A percentile compares a stretch with the other conserved stretches of the same genome.
Evolutionary conservation across 2,113 vertebrate genomes (phyloP).

Genomic region (Gobius niger): DNA sequence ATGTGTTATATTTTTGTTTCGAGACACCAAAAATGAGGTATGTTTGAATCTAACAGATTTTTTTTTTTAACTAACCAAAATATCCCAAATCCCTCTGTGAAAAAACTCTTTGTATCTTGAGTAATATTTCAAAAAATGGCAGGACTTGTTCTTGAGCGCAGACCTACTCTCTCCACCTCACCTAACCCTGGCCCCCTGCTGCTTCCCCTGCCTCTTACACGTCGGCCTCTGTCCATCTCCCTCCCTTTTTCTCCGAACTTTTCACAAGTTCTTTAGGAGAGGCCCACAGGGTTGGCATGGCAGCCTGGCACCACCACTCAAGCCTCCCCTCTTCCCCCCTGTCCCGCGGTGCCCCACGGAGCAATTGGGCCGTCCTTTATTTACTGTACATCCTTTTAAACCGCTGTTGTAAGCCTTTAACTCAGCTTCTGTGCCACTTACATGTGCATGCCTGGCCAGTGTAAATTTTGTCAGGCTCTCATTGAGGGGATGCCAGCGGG

Average conservation of each 20-base stretch:
- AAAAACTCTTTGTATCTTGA: too few relatives aligned
- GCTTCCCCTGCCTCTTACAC: slow-evolving; percentile 41
- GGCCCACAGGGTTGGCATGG: slow-evolving; percentile 64
- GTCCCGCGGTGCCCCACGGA: slow-evolving; percentile 34
- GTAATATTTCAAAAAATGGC: neutral
- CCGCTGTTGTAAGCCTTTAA: neutral
- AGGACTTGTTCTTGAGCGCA: neutral
- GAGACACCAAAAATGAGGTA: too few relatives aligned
- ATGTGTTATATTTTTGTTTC: too few relatives aligned
- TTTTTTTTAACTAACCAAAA: too few relatives aligned
- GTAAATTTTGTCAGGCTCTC: neutral
- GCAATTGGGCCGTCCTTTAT: slow-evolving; percentile 39
- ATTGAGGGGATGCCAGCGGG: neutral
- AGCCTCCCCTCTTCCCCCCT: slow-evolving; percentile 42
- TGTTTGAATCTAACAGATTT: too few relatives aligned
- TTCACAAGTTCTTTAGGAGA: slow-evolving; percentile 39
- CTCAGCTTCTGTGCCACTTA: neutral
- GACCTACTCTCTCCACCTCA: neutral
- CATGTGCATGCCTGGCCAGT: neutral
- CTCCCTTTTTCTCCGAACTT: slow-evolving; percentile 40
- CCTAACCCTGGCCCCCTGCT: slow-evolving; percentile 25
- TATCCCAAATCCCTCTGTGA: too few relatives aligned
- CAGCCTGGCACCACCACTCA: slow-evolving; percentile 60
- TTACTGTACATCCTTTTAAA: slow-evolving; percentile 55
- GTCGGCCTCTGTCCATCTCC: slow-evolving; percentile 29